phyloP scores from a whole-genome alignment of 2,113 vertebrate genomes.

The Loxodonta africana region DNA sequence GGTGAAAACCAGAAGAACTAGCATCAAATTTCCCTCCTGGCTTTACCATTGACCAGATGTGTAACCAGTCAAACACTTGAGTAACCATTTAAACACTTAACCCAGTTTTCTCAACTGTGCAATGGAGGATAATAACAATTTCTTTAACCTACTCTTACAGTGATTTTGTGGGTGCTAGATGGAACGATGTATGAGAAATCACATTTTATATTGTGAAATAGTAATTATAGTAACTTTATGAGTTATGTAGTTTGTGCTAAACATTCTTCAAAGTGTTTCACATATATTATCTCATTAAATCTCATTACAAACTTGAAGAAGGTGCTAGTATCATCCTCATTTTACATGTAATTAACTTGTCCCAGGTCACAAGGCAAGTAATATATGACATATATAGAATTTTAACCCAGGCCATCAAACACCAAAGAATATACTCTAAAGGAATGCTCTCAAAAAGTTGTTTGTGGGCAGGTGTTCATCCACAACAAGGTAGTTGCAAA shows the following conservation, averaged over 20 bases:
- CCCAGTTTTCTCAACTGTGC: constrained; percentile 43
- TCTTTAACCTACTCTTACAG: constrained; percentile 2
- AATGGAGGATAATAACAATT: constrained; percentile 18
- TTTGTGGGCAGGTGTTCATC: fast-evolving
- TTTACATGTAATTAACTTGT: constrained; percentile 42
- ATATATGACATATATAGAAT: neutral
- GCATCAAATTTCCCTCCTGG: constrained; percentile 26
- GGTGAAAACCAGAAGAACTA: neutral
- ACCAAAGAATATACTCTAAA: neutral
- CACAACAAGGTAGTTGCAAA: neutral
- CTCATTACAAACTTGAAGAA: neutral
- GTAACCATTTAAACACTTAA: constrained; percentile 74
- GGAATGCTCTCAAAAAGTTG: neutral
- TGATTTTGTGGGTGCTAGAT: constrained; percentile 47
- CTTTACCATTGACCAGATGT: constrained; percentile 63
- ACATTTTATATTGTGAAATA: neutral
- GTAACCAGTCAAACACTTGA: constrained; percentile 66
- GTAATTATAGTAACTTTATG: neutral
- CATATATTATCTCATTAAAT: neutral
- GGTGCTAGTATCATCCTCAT: neutral
- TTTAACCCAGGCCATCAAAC: neutral
- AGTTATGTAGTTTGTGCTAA: neutral
- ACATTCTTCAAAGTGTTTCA: neutral
- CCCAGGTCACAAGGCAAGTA: neutral
- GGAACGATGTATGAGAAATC: neutral